These are phyloP conservation scores for Anorthoa munda DNA, from an alignment of 2,888 invertebrate genomes.

Conservation along the genomic window DNA sequence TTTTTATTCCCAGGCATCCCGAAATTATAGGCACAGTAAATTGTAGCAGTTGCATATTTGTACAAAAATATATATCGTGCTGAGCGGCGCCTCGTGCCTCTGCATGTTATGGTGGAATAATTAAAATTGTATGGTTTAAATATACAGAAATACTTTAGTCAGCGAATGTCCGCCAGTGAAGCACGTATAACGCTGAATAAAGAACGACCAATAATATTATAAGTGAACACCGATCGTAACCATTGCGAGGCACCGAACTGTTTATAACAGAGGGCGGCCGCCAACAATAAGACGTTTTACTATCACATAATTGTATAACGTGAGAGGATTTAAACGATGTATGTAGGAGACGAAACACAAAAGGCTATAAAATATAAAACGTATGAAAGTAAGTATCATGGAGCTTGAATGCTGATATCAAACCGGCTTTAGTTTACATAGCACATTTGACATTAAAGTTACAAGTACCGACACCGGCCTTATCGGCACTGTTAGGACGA, in stretches of 20 bases:
- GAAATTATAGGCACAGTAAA: conserved; percentile 82
- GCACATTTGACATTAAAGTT: conserved; percentile 64
- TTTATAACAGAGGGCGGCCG: conserved; percentile 40
- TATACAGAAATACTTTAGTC: conserved; percentile 53
- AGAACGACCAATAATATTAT: conserved; percentile 37
- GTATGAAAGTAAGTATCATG: conserved; percentile 58
- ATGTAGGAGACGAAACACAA: conserved; percentile 53
- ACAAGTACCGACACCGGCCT: conserved; percentile 61
- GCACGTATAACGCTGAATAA: conserved; percentile 54
- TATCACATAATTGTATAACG: conserved; percentile 53
- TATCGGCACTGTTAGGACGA: conserved; percentile 60
- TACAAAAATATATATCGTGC: conserved; percentile 69
- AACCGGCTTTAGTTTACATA: conserved; percentile 58
- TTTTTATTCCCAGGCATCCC: conserved; percentile 79
- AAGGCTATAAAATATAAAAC: conserved; percentile 59
- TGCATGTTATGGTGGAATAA: conserved; percentile 68
- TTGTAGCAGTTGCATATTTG: conserved; percentile 75
- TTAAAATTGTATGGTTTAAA: conserved; percentile 64
- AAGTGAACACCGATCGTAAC: conserved; percentile 19
- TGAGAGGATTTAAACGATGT: conserved; percentile 47
- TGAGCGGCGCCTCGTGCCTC: conserved; percentile 60
- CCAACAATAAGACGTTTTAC: conserved; percentile 54
- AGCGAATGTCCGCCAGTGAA: conserved; percentile 30
- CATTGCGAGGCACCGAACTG: conserved; percentile 10
- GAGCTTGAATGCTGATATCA: conserved; percentile 57